These are phyloP conservation scores for Chironomus riparius DNA, from an alignment of 2,888 invertebrate species.

Conservation along the genomic window DNA sequence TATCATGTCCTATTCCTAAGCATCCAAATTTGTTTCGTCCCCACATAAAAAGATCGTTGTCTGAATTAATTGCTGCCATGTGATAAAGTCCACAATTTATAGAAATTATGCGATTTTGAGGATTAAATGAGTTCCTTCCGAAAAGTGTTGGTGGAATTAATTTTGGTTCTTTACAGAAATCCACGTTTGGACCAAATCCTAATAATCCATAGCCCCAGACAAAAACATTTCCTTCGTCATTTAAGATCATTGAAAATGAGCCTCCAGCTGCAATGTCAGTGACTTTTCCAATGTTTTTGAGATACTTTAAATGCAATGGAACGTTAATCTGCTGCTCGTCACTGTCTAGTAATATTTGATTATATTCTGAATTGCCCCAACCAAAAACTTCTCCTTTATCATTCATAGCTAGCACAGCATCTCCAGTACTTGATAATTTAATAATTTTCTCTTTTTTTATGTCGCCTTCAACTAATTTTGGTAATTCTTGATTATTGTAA, in stretches of 20 bases:
- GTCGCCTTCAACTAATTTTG: slow-evolving; percentile 65
- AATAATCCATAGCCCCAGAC: slow-evolving; percentile 92
- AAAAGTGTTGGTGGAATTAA: slow-evolving; percentile 72
- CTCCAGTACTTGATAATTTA: slow-evolving; percentile 69
- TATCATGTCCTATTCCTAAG: slow-evolving; percentile 68
- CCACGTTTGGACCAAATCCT: slow-evolving; percentile 75
- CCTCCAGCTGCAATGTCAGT: slow-evolving; percentile 77
- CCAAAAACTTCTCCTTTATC: slow-evolving; percentile 88
- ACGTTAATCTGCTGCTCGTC: slow-evolving; percentile 61
- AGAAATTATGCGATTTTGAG: slow-evolving; percentile 53
- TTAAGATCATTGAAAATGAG: slow-evolving; percentile 73
- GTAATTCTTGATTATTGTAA: slow-evolving; percentile 51
- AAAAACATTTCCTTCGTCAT: slow-evolving; percentile 75
- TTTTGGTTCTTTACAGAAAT: slow-evolving; percentile 56
- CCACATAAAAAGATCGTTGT: slow-evolving; percentile 84
- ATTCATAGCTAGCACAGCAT: slow-evolving; percentile 82
- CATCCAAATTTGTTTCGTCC: slow-evolving; percentile 78
- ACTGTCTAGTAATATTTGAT: slow-evolving; percentile 56
- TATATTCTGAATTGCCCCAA: slow-evolving; percentile 95
- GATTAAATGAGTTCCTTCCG: slow-evolving; percentile 74
- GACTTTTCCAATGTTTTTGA: slow-evolving; percentile 62
- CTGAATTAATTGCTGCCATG: slow-evolving; percentile 71
- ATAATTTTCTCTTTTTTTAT: slow-evolving; percentile 71
- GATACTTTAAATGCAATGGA: slow-evolving; percentile 56
- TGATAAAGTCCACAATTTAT: slow-evolving; percentile 66